A percentile compares a stretch with the other conserved stretches of the same genome.
These are phyloP conservation scores for Ardeotis arabs DNA, from an alignment of 2,113 vertebrate species.

Conservation along the genomic window DNA sequence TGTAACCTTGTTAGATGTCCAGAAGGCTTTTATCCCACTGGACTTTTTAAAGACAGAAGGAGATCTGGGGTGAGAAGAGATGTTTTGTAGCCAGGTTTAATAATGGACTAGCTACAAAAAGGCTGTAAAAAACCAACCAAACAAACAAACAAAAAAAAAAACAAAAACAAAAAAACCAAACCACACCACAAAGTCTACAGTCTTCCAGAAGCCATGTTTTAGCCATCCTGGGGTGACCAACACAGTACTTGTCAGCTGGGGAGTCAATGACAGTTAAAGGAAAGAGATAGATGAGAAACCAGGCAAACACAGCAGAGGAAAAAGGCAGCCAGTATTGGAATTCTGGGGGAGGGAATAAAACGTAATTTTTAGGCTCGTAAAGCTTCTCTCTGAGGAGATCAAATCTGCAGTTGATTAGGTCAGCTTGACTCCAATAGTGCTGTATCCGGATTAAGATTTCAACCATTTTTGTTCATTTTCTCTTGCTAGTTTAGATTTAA, in stretches of 20 bases:
- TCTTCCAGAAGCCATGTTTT: not conserved
- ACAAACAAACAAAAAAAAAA: not conserved
- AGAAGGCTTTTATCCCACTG: not conserved
- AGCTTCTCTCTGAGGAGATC: conserved; percentile 3
- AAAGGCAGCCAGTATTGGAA: not conserved
- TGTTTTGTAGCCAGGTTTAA: not conserved
- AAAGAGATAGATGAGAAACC: not conserved
- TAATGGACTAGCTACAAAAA: not conserved
- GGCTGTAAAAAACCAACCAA: not conserved
- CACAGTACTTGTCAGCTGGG: not conserved
- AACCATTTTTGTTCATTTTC: not conserved
- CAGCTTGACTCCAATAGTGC: not conserved
- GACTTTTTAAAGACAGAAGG: not conserved
- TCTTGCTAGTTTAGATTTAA: not conserved
- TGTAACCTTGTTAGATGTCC: not conserved
- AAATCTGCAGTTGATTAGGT: conserved; percentile 31
- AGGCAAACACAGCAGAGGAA: not conserved
- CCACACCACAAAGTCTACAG: not conserved
- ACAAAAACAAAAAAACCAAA: too few relatives aligned
- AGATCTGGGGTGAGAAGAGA: not conserved
- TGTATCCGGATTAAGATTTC: not conserved
- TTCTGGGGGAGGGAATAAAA: conserved; percentile 26
- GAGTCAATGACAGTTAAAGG: not conserved
- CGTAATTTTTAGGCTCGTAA: conserved; percentile 4
- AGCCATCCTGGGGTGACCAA: not conserved